Percentiles rank a stretch among this genome's conserved stretches.
Evolutionary conservation across 1,140 invertebrate genomes (phyloP).

Genomic region (Vollenhovia emeryi): DNA sequence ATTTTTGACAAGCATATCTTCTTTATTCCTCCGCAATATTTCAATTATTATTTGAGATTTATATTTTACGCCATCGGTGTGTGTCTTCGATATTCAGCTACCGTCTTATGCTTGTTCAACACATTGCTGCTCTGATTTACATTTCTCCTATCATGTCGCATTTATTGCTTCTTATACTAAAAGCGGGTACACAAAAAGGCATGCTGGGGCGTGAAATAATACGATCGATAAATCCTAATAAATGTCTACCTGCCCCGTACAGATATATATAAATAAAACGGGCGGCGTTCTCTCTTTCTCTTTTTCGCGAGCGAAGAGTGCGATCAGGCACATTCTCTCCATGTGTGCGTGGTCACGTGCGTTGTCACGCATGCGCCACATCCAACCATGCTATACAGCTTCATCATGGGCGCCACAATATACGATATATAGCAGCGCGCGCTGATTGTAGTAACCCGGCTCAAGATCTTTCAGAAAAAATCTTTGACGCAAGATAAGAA

Average conservation of each 20-base stretch:
- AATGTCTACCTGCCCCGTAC: constrained; percentile 81
- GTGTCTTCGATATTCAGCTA: constrained; percentile 16
- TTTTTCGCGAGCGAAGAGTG: constrained; percentile 44
- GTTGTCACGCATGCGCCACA: constrained; percentile 73
- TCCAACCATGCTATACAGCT: constrained; percentile 70
- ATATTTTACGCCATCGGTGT: not conserved
- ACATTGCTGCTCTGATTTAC: constrained; percentile 36
- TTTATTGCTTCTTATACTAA: constrained; percentile 80
- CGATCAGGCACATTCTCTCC: constrained; percentile 55
- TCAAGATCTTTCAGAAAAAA: constrained; percentile 2
- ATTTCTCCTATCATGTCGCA: constrained; percentile 74
- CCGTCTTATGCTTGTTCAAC: not conserved
- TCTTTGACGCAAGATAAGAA: not conserved
- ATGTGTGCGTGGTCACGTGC: constrained; percentile 67
- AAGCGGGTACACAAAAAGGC: constrained; percentile 72
- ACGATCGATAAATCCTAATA: constrained; percentile 84
- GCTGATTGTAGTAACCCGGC: not conserved
- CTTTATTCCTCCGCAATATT: constrained; percentile 4
- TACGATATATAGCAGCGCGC: constrained; percentile 11
- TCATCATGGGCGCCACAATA: constrained; percentile 74
- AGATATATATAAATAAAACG: constrained; percentile 81
- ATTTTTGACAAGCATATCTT: not conserved
- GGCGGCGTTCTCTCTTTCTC: constrained; percentile 42
- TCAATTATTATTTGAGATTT: constrained; percentile 42
- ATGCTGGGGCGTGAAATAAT: constrained; percentile 78